Evolutionary conservation across 1,140 invertebrate species (phyloP).

Genomic region (Onthophagus taurus): DNA sequence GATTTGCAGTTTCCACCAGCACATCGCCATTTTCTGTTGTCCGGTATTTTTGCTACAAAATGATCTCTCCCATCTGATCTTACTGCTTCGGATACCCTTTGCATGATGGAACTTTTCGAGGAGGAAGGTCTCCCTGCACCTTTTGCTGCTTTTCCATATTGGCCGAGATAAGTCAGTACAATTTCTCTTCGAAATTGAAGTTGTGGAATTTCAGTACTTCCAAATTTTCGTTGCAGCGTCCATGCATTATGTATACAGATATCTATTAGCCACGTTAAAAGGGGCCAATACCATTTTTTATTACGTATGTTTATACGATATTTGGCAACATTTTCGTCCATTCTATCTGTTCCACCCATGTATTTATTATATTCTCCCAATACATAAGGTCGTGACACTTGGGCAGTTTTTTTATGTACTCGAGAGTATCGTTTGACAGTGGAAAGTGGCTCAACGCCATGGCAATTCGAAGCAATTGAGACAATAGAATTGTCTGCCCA

Average conservation of each 20-base stretch:
- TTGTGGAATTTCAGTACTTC: background rate
- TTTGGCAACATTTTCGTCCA: conserved; percentile 22
- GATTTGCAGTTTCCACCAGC: conserved; percentile 6
- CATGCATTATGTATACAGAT: conserved; percentile 16
- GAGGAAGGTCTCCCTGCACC: conserved; percentile 8
- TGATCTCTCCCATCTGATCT: conserved; percentile 7
- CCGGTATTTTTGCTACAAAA: background rate
- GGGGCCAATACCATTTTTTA: conserved; percentile 29
- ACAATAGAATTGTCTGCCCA: conserved; percentile 31
- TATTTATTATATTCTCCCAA: conserved; percentile 4
- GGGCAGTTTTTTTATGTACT: conserved; percentile 6
- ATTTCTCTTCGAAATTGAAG: conserved; percentile 11
- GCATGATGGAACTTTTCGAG: conserved; percentile 1
- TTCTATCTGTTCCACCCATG: conserved; percentile 29
- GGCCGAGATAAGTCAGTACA: background rate
- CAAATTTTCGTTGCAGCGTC: conserved; percentile 21
- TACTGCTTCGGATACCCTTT: conserved; percentile 8
- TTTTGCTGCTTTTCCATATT: conserved; percentile 6
- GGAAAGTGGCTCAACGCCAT: conserved; percentile 12
- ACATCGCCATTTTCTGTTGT: conserved; percentile 9
- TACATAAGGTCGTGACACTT: conserved; percentile 5
- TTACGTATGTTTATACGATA: conserved; percentile 21
- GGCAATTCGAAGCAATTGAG: conserved; percentile 25
- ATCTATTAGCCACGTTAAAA: conserved; percentile 30
- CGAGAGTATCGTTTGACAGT: conserved; percentile 8